phyloP scores from a whole-genome alignment of 2,888 invertebrate species.

The Morpho deidamia region DNA sequence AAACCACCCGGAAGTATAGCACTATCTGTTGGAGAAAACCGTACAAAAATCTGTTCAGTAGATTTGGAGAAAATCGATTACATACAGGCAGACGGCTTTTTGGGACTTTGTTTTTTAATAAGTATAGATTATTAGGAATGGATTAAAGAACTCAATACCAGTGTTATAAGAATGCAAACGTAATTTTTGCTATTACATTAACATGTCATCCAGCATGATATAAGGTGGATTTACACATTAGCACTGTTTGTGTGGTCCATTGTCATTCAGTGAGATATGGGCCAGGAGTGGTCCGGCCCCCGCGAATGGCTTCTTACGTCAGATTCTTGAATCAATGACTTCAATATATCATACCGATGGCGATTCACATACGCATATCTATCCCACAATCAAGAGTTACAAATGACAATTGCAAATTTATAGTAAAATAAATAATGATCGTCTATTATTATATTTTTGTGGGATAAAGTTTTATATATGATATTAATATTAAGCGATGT shows the following conservation, averaged over 20 bases:
- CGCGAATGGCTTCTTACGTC: slow-evolving; percentile 28
- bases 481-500: neutral
- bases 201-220: slow-evolving; percentile 6
- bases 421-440: neutral
- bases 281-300: slow-evolving; percentile 15
- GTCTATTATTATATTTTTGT: neutral
- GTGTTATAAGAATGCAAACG: too few species aligned
- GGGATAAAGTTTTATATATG: neutral
- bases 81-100: too few species aligned
- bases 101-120: too few species aligned
- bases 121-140: too few species aligned
- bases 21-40: too few species aligned
- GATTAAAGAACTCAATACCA: too few species aligned
- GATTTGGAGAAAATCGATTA: too few species aligned
- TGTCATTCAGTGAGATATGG: slow-evolving; percentile 39
- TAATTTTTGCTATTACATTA: neutral
- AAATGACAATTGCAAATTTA: slow-evolving; percentile 15
- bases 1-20: too few species aligned
- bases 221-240: slow-evolving; percentile 37
- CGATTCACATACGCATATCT: slow-evolving; percentile 20
- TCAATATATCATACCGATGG: slow-evolving; percentile 13
- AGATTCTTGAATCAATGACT: slow-evolving; percentile 21
- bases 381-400: slow-evolving; percentile 16
- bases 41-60: too few species aligned
- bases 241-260: slow-evolving; percentile 35